phyloP scores from a whole-genome alignment of 2,888 invertebrate species.

The Pandemis corylana region DNA sequence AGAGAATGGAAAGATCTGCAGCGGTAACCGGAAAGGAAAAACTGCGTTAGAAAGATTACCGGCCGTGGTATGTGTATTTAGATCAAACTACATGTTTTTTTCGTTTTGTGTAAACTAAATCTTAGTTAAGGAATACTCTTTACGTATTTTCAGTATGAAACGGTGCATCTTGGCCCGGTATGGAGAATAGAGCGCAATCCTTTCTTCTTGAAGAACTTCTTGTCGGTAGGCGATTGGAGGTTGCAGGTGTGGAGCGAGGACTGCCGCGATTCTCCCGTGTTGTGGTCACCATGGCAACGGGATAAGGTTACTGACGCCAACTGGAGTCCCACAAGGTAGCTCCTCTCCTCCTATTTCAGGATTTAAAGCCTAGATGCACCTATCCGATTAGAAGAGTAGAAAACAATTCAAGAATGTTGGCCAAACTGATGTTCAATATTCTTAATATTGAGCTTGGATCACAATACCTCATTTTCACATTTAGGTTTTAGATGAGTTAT shows the following conservation, averaged over 20 bases:
- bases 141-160: constrained; percentile 67
- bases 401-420: no score
- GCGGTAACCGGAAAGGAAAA: constrained; percentile 90
- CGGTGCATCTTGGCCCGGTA: constrained; percentile 92
- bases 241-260: constrained; percentile 97
- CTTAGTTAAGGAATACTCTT: not conserved
- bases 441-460: no score
- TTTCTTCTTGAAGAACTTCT: constrained; percentile 95
- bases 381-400: no score
- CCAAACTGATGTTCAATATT: no score
- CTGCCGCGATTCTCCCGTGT: constrained; percentile 94
- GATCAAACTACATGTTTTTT: not conserved
- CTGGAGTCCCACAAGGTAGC: constrained; percentile 92
- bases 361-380: no score
- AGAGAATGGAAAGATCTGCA: constrained; percentile 87
- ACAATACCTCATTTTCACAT: no score
- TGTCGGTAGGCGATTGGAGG: constrained; percentile 97
- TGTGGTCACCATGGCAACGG: constrained; percentile 91
- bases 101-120: not conserved
- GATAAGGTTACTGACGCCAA: constrained; percentile 89
- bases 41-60: constrained; percentile 87
- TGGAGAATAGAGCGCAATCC: constrained; percentile 95
- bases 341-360: not conserved
- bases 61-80: constrained; percentile 72
- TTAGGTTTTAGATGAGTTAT: no score